Evolutionary conservation across 2,888 invertebrate species (phyloP), one percentile per base, ranked within the genome.

Genomic region (Quadroppia sp.): DNA sequence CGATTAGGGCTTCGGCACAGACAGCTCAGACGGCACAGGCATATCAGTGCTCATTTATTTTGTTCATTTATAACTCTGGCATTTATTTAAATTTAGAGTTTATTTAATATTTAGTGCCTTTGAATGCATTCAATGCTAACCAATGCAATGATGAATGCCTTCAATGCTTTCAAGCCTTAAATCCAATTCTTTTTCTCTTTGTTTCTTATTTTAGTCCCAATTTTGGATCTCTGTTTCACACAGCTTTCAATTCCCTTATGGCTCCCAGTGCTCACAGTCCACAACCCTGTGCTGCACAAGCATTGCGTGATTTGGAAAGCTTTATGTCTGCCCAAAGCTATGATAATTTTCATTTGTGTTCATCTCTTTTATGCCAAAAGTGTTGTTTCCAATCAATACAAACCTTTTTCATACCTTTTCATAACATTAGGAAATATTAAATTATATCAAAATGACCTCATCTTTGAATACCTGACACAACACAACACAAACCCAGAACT

Each of bases 371-470:
- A 25, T 42, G 36, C n/a, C 7, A 36, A 64, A 40, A 36, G 36
- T 40, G 40, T 40, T 36, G 13, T 64, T 64, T 40, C 11, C 20
- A 64, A 36, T 64, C 64, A 64, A 64, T 64, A 40, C 17, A 36
- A 32, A 20, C 20, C 36, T 64, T 30, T n/a, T 20, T 0, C 28
- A 20, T 64, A 28, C 32, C n/a, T 40, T 32, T n/a, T 20, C 17
- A 32, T 53, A 53, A 23, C 20, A 30, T 64, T 32, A 64, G 32
- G 11, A 36, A 40, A 25, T 25, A 69, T 69, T 69, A 45, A 28
- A 69, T 69, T 69, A 45, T 69, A n/a, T 25, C 6, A 28, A 69
- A 69, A 40, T 69, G 69, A 69, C 69, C 69, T 36, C 69, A 45
- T 42, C 20, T 42, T 69, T 42, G 11, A 45, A 69, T 45, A 15